Evolutionary conservation across 1,140 invertebrate species (phyloP), one percentile per base, ranked within the genome.

Genomic region (Drosophila punjabiensis): DNA sequence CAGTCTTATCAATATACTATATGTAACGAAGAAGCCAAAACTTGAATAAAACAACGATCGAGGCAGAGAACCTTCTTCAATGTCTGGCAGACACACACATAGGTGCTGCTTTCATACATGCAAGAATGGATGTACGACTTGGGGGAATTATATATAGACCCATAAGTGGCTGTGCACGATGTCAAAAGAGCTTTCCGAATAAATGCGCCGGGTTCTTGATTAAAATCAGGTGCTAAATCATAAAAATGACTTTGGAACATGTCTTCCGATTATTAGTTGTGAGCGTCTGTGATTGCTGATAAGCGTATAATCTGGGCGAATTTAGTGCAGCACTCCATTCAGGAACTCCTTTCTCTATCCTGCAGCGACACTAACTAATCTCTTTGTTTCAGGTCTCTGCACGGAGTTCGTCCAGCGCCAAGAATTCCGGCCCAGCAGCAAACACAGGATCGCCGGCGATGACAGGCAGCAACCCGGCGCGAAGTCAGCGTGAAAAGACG

Each of bases 401-500:
- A 33, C 79, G 86, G 13, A 86, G 53, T 47, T 37, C 79, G 16
- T 5, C 66, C n/a, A 68, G 33, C 68, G 43, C 63, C n/a, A 88
- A 84, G 55, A n/a, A 66, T 32, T 35, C 55, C 32, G 43, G 50
- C 50, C 60, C 63, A 28, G 20, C 61, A 48, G 28, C 59, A 8
- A 55, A n/a, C 35, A 28, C 63, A 59, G 55, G 39, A 71, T 45
- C 71, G 28, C 62, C 64, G n/a, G 43, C 77, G 24, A 45, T 61
- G 30, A 58, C 64, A 24, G 41, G 71, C 74, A 59, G 60, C 59
- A 66, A 70, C 9, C 52, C 61, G 20, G 41, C 60, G 50, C 78
- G 86, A 77, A 79, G 67, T 65, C 82, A 88, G 81, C 87, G 87
- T 59, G 91, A 87, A 50, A 92, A 92, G 71, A 60, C 59, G 63